Evolutionary conservation across 2,888 invertebrate species (phyloP), one percentile per base, ranked within the genome.

Genomic region (Strigamia crassipes): DNA sequence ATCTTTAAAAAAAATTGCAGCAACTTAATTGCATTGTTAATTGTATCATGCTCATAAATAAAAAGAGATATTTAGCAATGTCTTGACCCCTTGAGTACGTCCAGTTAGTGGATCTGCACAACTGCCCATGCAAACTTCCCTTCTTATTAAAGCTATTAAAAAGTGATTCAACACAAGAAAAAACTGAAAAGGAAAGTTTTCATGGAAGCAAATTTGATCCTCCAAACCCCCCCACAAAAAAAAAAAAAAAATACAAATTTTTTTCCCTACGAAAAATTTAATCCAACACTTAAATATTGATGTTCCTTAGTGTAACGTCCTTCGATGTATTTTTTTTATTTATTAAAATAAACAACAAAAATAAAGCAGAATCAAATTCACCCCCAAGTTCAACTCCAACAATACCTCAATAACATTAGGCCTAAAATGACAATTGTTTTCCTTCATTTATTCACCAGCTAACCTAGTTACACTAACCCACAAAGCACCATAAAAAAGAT

Each of bases 41-140:
- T 46, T 46, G 42, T 10, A 46, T 46, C 42, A 46, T 15, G 15
- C 10, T 15, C 12, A 15, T 9, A 61, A 61, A 61, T n/a, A 61
- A 61, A 61, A 18, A 18, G 18, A 6, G n/a, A 51, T n/a, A 51
- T 13, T 2, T n/a, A 51, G 51, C n/a, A 51, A 51, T 51, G 10
- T 51, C 51, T 61, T 61, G 61, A 61, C 61, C 61, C 23, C 21
- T 10, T 18, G 21, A 61, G 61, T 61, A 23, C 18, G 61, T 61
- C 61, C 61, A 61, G 15, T 61, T 18, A n/a, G n/a, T 61, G 61
- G 61, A 9, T 61, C 15, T 61, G 61, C 61, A 61, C 23, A 61
- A 61, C 61, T 61, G 61, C 3, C 61, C 61, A 61, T 18, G 61
- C 61, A 61, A 15, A 61, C 61, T 61, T 61, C 61, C 61, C n/a